Conservation (phyloP, 2,113 vertebrate genomes). For the Gallinago paraguaiae region DNA sequence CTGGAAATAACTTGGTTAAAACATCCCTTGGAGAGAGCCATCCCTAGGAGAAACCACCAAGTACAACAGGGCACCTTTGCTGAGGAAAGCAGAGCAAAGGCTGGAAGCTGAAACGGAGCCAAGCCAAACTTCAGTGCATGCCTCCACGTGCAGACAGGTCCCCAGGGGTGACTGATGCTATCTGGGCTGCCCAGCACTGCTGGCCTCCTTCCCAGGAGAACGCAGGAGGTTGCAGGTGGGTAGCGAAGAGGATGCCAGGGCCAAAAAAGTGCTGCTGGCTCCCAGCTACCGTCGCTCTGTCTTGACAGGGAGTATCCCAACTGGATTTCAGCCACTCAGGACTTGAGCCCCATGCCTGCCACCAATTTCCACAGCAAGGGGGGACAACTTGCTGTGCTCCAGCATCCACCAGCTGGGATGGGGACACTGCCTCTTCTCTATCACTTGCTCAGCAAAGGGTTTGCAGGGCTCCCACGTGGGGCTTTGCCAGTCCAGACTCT, state of each 20-base stretch:
- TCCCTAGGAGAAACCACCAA: neutral
- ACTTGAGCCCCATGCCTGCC: neutral
- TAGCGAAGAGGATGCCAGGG: neutral
- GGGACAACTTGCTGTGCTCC: neutral
- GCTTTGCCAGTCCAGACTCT: neutral
- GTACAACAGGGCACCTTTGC: neutral
- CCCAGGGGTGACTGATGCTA: neutral
- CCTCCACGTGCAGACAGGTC: neutral
- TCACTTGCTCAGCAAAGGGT: neutral
- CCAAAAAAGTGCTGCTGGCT: neutral
- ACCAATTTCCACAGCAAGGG: neutral
- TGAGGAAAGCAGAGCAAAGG: neutral
- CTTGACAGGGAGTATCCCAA: neutral
- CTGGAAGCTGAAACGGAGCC: neutral
- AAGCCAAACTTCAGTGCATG: neutral
- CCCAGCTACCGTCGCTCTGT: neutral
- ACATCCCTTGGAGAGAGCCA: neutral
- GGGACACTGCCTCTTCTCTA: neutral
- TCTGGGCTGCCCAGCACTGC: neutral
- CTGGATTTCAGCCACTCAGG: neutral
- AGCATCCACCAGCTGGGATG: rapidly evolving
- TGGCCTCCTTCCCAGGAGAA: neutral
- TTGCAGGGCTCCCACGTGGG: neutral
- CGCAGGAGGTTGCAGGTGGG: neutral
- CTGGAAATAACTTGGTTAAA: neutral